Evolutionary conservation across 2,888 invertebrate species (phyloP), one percentile per base, ranked within the genome.

Genomic region (Napeogenes inachia): DNA sequence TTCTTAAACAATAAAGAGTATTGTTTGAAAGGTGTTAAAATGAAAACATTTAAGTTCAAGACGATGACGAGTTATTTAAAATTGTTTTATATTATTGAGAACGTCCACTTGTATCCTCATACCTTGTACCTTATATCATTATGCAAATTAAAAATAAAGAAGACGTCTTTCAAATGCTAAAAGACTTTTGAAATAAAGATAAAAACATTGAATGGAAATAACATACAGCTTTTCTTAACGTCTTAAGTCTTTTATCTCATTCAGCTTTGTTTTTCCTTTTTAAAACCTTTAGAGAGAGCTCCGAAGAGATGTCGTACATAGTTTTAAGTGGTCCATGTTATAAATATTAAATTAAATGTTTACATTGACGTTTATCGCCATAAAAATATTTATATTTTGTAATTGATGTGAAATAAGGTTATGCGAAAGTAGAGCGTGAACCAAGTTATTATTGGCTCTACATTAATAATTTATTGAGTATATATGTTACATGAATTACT

Each of bases 141-240:
- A 35, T 46, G 45, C 47, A 56, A 30, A 56, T 47, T 60, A 35
- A 42, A 38, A 55, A 47, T 55, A 54, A 59, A 53, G 13, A 8
- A 45, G 45, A 59, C 50, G 45, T n/a, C 13, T 54, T 59, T n/a
- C 45, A 59, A 54, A 50, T 8, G 10, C 21, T 2, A 30, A 4
- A 30, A 8, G 12, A 21, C 50, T 30, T 30, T 50, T 30, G 6
- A 21, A 50, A 30, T 30, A 50, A 50, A 50, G 50, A 50, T 50
- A 50, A 50, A 50, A 50, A 50, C 30, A 30, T 30, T 50, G 50
- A 50, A 50, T 50, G 50, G 50, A 30, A 50, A 50, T 50, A 50
- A 30, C 30, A 30, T 30, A 30, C 21, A 50, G 50, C 50, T 50
- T 50, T 42, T 50, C 30, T 50, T 8, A 50, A 50, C 8, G 6